phyloP scores from a whole-genome alignment of 2,113 vertebrate genomes.

The Dipodomys stephensi region DNA sequence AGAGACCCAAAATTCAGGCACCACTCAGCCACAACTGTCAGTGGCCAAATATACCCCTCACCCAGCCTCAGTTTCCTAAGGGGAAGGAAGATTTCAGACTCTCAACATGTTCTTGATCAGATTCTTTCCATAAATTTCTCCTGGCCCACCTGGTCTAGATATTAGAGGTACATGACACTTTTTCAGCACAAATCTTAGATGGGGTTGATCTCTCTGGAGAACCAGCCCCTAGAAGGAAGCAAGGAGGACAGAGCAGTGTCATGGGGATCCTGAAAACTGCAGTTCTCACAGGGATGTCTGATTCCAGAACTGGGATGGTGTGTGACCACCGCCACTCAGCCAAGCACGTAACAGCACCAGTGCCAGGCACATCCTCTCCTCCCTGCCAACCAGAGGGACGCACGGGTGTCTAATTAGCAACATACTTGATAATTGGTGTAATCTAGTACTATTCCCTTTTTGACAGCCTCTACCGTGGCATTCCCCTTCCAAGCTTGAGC shows the following conservation, averaged over 20 bases:
- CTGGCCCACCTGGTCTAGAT: not conserved
- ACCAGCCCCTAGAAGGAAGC: not conserved
- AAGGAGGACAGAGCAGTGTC: not conserved
- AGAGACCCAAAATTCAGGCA: not conserved
- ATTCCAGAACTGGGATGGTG: not conserved
- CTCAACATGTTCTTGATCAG: not conserved
- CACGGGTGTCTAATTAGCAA: conserved; percentile 71
- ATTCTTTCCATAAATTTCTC: fast-evolving
- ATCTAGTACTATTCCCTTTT: conserved; percentile 58
- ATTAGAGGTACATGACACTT: not conserved
- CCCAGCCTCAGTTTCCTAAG: not conserved
- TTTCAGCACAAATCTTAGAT: fast-evolving
- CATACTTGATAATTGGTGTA: conserved; percentile 72
- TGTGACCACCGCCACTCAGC: fast-evolving
- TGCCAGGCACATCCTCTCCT: not conserved
- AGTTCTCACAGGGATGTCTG: not conserved
- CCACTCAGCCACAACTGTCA: not conserved
- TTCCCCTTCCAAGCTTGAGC: conserved; percentile 70
- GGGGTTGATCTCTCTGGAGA: not conserved
- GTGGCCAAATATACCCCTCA: not conserved
- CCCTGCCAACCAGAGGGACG: not conserved
- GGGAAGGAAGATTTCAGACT: not conserved
- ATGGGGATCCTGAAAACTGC: not conserved
- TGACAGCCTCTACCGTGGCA: conserved; percentile 39
- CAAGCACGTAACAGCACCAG: not conserved